Base-by-base conservation (phyloP, 2,888 invertebrate species). In the Heliconius hortense region DNA sequence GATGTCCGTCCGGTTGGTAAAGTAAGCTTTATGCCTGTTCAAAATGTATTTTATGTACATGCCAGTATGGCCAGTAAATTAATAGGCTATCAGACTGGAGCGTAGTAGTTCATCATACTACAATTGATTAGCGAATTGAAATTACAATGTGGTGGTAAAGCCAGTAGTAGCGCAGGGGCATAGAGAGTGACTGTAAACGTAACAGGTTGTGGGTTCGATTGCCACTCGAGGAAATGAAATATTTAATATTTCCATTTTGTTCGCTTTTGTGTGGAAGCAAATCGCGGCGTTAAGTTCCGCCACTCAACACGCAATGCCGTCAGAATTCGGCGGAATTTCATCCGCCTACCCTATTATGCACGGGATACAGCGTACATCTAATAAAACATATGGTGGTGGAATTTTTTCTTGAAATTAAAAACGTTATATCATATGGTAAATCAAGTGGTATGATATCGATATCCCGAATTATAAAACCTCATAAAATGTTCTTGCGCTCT, bases 91-190 rank as follows among this genome's bases (percentile, higher is more conserved):
- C 56, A n/a, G 11, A n/a, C 11, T n/a, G n/a, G 56, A 56, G 2
- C 11, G 10, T n/a, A 56, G 21, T n/a, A 21, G 8, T 56, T 56
- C 56, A 56, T 56, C 56, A n/a, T n/a, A 56, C 56, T 56, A 56
- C 56, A 56, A 56, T n/a, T 56, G 56, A 56, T n/a, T 56, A 56
- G 10, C n/a, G 56, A 56, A 56, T 56, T n/a, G n/a, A n/a, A 56
- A 11, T 56, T 56, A 56, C n/a, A 10, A 10, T 56, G n/a, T n/a
- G 11, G 18, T 48, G 48, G 21, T 48, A 7, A 21, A 7, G 48
- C 21, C 21, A 8, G 2, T 7, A 2, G 21, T 48, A 8, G 48
- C 21, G 7, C 48, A 48, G 21, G 7, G 8, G 2, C 48, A 48
- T 10, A 35, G 10, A 35, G 35, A 35, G 31, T 1, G 35, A 35